Conservation (phyloP, 37 sponge, comb jelly and placozoan genomes). For the Halisarca cf. caerulea region DNA sequence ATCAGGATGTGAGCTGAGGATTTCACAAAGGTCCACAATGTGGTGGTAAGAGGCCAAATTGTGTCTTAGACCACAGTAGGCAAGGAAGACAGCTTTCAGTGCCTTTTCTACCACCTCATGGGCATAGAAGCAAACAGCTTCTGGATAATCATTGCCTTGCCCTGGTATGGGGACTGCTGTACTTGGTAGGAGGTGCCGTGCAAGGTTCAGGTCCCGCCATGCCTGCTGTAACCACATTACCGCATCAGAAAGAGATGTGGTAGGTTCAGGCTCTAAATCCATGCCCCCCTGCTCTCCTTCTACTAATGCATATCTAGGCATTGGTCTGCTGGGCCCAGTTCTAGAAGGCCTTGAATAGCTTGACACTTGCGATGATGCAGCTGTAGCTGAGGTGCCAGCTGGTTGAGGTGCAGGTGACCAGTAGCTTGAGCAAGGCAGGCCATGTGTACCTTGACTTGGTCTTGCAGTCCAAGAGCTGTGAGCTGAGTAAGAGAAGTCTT, state of each 20-base stretch:
- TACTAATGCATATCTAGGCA: too few relatives aligned
- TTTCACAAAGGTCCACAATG: conserved; percentile 7
- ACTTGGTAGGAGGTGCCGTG: not conserved
- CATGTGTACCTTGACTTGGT: too few relatives aligned
- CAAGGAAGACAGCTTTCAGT: conserved; percentile 55
- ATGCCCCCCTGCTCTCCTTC: too few relatives aligned
- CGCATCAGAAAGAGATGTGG: not conserved
- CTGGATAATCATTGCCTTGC: not conserved
- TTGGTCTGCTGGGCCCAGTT: too few relatives aligned
- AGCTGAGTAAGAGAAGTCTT: too few relatives aligned
- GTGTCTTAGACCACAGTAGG: conserved; percentile 44
- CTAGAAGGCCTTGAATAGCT: too few relatives aligned
- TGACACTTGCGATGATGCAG: too few relatives aligned
- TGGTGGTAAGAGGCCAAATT: not conserved
- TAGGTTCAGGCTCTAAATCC: not conserved
- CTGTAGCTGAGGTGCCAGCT: too few relatives aligned
- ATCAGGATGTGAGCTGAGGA: not conserved
- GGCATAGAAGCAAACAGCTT: conserved; percentile 56
- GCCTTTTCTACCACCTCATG: conserved; percentile 73
- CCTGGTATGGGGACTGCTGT: too few relatives aligned
- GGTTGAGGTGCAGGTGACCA: too few relatives aligned
- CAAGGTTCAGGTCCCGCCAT: not conserved
- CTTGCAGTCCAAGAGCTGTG: too few relatives aligned
- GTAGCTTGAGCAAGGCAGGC: too few relatives aligned
- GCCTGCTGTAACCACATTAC: conserved; percentile 4